Evolutionary conservation across 2,113 vertebrate species (phyloP), one percentile per base, ranked within the genome.

Genomic region (Connochaetes taurinus): DNA sequence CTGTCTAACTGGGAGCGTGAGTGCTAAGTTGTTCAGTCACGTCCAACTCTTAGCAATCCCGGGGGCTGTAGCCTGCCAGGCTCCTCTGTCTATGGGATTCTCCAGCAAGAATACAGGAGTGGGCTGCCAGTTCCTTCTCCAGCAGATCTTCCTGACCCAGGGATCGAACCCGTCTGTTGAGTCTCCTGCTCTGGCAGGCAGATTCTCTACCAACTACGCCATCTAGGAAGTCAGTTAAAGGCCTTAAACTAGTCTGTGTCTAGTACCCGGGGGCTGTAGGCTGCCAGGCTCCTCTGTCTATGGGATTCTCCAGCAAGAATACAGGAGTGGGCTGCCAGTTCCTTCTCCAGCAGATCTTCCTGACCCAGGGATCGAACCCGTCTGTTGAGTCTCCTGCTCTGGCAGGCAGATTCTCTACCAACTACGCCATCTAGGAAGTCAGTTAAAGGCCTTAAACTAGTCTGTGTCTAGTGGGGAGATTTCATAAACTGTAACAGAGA

Each of bases 1-100:
- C 4, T 2, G 55, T 21, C 71, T 13, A 1, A 33, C 33, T 0
- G 16, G 89, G 25, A 17, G 5, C 7, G 0, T 23, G 10, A 11
- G 36, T 40, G n/a, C 67, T 23, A 23, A 71, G 1, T 25, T 13
- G 5, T 11, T 74, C 67, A 74, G n/a, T 40, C n/a, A 12, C 0
- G 36, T 74, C 67, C 36, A 6, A 3, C 67, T 74, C 36, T 74
- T 6, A 40, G 67, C 36, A 23, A 3, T 40, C 10, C 67, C 5
- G 0, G n/a, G 36, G 10, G 40, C 67, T 40, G 21, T 23, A 40
- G 36, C 10, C 67, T 2, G 19, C 36, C 67, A 40, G n/a, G n/a
- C n/a, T 71, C 10, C 5, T 71, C 67, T 40, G 67, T 71, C n/a
- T 19, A 23, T 40, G n/a, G 19, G 10, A 71, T 40, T 71, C 36